These are phyloP conservation scores for Drosophila sulfurigaster DNA, from an alignment of 1,140 invertebrate species.

Conservation along the genomic window DNA sequence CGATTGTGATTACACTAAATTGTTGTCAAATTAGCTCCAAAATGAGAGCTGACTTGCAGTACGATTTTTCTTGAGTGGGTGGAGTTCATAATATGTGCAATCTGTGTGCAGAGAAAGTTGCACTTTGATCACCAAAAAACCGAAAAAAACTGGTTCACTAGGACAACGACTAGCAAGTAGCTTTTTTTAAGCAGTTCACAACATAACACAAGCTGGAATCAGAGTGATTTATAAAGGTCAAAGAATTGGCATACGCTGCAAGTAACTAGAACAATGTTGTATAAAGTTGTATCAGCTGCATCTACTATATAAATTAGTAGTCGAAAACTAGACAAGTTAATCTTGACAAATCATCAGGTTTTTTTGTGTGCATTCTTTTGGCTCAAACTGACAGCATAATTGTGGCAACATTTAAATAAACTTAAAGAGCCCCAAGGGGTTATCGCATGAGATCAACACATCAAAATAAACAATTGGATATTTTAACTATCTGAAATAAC, in stretches of 20 bases:
- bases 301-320: conserved; percentile 29
- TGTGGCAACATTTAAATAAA: conserved; percentile 61
- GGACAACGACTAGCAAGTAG: conserved; percentile 17
- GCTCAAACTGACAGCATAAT: conserved; percentile 66
- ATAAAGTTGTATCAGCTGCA: not conserved
- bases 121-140: conserved; percentile 18
- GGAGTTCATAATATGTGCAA: conserved; percentile 17
- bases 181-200: not conserved
- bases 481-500: conserved; percentile 46
- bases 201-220: not conserved
- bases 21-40: conserved; percentile 84
- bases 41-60: conserved; percentile 48
- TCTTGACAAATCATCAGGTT: conserved; percentile 25
- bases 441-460: conserved; percentile 72
- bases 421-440: conserved; percentile 39
- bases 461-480: conserved; percentile 70
- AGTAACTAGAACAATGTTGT: not conserved
- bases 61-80: conserved; percentile 28
- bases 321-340: conserved; percentile 11
- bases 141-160: conserved; percentile 26
- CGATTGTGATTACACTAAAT: conserved; percentile 84
- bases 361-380: not conserved
- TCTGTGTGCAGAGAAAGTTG: conserved; percentile 61
- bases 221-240: conserved; percentile 11
- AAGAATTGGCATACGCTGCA: conserved; percentile 1